Percentiles rank a stretch among this genome's conserved stretches.
Conservation (phyloP, 1,140 invertebrate genomes). For the Zaprionus kolodkinae region DNA sequence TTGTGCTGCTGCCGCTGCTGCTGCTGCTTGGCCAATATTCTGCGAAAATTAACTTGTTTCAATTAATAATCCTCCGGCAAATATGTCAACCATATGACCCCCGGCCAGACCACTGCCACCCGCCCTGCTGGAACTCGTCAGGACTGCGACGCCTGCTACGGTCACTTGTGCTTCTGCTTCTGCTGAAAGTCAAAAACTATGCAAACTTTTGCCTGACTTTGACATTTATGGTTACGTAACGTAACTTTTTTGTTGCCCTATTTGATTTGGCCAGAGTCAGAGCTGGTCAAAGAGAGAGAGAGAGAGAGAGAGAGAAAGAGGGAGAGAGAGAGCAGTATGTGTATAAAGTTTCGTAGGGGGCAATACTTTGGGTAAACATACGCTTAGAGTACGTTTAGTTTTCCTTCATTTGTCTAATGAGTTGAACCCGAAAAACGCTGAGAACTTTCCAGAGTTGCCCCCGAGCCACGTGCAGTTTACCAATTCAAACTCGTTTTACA, state of each 20-base stretch:
- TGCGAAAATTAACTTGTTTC: conserved; percentile 84
- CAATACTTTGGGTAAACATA: conserved; percentile 64
- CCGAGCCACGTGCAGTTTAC: conserved; percentile 62
- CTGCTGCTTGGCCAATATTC: conserved; percentile 58
- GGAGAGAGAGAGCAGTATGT: background rate
- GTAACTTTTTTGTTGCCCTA: conserved; percentile 62
- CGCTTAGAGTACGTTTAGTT: conserved; percentile 62
- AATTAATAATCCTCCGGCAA: conserved; percentile 84
- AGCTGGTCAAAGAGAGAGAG: conserved; percentile 33
- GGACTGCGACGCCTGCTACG: conserved; percentile 8
- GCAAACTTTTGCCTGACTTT: conserved; percentile 81
- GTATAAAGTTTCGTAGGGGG: conserved; percentile 57
- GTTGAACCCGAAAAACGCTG: conserved; percentile 50
- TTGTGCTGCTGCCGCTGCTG: conserved; percentile 10
- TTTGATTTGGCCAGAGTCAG: conserved; percentile 54
- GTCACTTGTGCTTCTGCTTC: conserved; percentile 10
- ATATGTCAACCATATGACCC: conserved; percentile 80
- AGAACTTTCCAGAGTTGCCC: conserved; percentile 12
- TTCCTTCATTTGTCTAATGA: conserved; percentile 80
- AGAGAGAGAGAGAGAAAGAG: background rate
- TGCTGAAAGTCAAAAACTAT: conserved; percentile 78
- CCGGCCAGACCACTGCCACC: background rate
- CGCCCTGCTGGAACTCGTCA: background rate
- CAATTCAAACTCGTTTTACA: conserved; percentile 43
- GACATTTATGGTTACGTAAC: conserved; percentile 78